Percentiles rank a stretch among this genome's conserved stretches.
Conservation (phyloP, 2,113 vertebrate species). For the Mandrillus leucophaeus region DNA sequence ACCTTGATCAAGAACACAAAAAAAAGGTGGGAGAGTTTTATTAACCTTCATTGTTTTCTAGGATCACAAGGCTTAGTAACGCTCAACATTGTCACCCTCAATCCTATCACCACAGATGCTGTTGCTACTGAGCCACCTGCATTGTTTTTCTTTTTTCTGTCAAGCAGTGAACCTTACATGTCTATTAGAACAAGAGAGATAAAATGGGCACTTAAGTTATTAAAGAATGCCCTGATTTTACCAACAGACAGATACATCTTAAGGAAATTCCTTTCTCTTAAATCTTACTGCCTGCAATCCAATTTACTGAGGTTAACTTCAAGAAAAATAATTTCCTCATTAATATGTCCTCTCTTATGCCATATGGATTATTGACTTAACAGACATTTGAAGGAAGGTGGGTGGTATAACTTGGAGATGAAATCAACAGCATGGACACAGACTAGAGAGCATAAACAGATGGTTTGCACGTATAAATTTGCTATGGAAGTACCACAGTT, state of each 20-base stretch:
- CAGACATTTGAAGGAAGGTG: background rate
- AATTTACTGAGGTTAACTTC: background rate
- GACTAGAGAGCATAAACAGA: background rate
- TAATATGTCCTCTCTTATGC: background rate
- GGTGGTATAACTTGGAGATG: background rate
- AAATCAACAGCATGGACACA: background rate
- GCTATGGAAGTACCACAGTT: background rate
- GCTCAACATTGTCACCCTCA: background rate
- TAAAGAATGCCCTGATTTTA: background rate
- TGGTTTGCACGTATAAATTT: background rate
- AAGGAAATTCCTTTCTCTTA: background rate
- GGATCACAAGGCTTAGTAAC: background rate
- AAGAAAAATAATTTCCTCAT: background rate
- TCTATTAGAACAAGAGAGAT: background rate
- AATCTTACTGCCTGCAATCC: background rate
- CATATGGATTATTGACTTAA: background rate
- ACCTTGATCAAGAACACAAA: background rate
- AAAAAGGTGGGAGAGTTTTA: background rate
- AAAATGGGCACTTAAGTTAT: background rate
- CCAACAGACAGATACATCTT: background rate
- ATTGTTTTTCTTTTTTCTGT: background rate
- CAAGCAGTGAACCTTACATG: background rate
- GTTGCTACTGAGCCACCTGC: background rate
- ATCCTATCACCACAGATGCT: background rate
- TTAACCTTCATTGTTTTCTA: background rate